A percentile compares a stretch with the other conserved stretches of the same genome.
Conservation (phyloP, 2,888 invertebrate species). For the Tinea trinotella region DNA sequence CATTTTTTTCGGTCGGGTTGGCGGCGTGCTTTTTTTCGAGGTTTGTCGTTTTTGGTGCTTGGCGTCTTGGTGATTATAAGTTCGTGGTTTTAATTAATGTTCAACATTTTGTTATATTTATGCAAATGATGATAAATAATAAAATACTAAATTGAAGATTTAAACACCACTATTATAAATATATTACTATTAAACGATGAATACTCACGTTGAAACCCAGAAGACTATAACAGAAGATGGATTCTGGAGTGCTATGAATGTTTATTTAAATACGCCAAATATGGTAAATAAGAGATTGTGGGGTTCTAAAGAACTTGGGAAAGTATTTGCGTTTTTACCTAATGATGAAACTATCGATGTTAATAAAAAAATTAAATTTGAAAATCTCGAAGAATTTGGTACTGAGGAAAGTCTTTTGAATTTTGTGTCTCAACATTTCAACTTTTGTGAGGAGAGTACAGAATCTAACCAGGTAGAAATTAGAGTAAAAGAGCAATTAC, state of each 20-base stretch:
- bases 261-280: constrained; percentile 79
- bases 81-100: too few species aligned
- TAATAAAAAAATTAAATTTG: background rate
- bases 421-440: background rate
- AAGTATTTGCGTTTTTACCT: background rate
- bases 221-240: constrained; percentile 24
- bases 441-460: background rate
- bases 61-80: too few species aligned
- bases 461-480: background rate
- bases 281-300: constrained; percentile 80
- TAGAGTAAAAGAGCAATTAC: constrained; percentile 47
- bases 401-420: background rate
- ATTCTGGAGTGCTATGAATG: constrained; percentile 76
- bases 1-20: too few species aligned
- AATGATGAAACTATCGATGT: background rate
- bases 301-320: constrained; percentile 43
- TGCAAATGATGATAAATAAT: too few species aligned
- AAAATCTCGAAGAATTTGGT: constrained; percentile 19
- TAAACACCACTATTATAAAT: too few species aligned
- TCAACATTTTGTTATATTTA: too few species aligned
- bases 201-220: background rate
- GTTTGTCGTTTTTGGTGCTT: too few species aligned
- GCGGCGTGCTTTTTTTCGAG: too few species aligned
- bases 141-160: too few species aligned
- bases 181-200: background rate